Evolutionary conservation across 1,140 invertebrate genomes (phyloP), one percentile per base, ranked within the genome.

Genomic region (Drosophila rhopaloa): DNA sequence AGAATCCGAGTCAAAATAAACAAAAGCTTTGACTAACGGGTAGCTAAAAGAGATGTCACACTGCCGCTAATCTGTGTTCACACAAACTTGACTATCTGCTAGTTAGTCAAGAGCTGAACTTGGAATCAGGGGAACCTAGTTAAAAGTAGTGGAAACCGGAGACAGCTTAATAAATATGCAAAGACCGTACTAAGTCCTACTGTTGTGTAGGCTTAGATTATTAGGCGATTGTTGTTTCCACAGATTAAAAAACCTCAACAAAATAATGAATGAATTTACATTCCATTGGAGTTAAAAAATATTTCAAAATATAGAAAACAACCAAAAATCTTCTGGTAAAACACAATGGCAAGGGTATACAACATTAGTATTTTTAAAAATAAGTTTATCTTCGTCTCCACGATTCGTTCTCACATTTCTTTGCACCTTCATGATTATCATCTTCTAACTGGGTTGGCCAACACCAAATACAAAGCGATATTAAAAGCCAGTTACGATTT

Each of bases 401-500:
- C 46, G 11, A 29, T 48, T 48, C 46, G 19, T 85, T 81, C 74
- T 81, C 79, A 86, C 68, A 71, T 43, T 67, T 81, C 65, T 81
- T 48, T 59, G 57, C n/a, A 41, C 46, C 32, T 61, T 44, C 14
- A 41, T 43, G 46, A 78, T 75, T 32, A 61, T 62, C 65, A 48
- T 83, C 62, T 62, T 59, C 70, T 51, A 77, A 65, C 72, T 77
- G 81, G 81, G 62, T 27, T 65, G 67, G 55, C 51, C 62, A 58
- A 53, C 47, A 29, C 37, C 46, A 35, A 55, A 67, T 43, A 35
- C 51, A 58, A 63, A 70, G 54, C 51, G 50, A 51, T 65, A 85
- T 85, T 66, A 81, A 84, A 76, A 77, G 77, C 47, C 81, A 84
- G 77, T 81, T 77, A 85, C 55, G 67, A 85, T 47, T 44, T 35